Evolutionary conservation across 2,797 vertebrate genomes (phyloP), one percentile per base, ranked within the genome.

Genomic region (Lithobates sylvaticus): DNA sequence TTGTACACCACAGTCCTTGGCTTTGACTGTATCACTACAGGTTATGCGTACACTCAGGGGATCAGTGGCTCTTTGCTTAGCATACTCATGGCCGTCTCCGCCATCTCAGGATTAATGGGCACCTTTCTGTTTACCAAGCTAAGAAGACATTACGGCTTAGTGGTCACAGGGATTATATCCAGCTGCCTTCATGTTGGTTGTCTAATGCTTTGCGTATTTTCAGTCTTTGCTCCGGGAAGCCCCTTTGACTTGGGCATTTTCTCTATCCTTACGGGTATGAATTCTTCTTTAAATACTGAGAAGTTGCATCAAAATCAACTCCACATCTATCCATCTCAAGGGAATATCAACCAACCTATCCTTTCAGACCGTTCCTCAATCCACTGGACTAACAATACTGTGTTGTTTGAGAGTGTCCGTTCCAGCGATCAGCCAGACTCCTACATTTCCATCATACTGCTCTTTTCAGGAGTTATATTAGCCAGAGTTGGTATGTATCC

Each of bases 371-470:
- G 91, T 73, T 96, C 94, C 54, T 95, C 95, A 86, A 95, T 96
- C 88, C 95, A 96, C 89, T 96, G 95, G 95, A 96, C 95, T 91
- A 96, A 96, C 90, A 97, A 94, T 90, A 97, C 93, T 4, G 93
- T 95, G 88, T 92, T 96, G 72, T 95, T 95, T 89, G 94, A 96
- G 77, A 95, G 94, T 12, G 87, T 94, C 34, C 95, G 93, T 27
- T 89, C 92, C 1, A 93, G 91, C 5, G 89, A 91, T 44, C 89
- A 90, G 0, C 94, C 95, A 0, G 94, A 96, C 36, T 96, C 95
- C 65, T 96, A 95, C 42, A 87, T 93, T 88, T 96, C 95, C 87
- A 95, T 96, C 84, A 95, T 93, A 88, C 90, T 97, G 88, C 91
- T 97, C 85, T 96, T 97, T 90, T 88, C 93, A 68, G 96, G 94